Percentiles rank a stretch among this genome's conserved stretches.
These are phyloP conservation scores for Ceratina calcarata DNA, from an alignment of 1,140 invertebrate genomes.

Conservation along the genomic window DNA sequence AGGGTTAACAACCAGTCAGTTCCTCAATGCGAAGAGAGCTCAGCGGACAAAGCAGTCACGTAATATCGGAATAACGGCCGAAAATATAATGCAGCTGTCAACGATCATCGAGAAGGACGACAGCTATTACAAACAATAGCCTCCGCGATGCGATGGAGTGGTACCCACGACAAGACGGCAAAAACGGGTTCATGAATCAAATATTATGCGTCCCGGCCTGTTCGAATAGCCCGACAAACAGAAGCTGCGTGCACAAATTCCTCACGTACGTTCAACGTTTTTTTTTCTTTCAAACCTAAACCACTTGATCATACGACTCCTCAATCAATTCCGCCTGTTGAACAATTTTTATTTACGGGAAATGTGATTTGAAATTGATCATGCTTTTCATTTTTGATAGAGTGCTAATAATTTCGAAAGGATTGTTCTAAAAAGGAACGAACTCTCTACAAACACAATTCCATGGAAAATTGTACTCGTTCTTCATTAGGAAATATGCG, in stretches of 20 bases:
- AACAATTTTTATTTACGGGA: too few relatives aligned
- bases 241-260: conserved; percentile 4
- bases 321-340: too few relatives aligned
- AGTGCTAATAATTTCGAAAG: too few relatives aligned
- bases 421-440: too few relatives aligned
- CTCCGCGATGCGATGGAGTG: background rate
- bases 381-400: too few relatives aligned
- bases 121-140: conserved; percentile 22
- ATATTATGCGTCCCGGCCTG: conserved; percentile 20
- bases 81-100: conserved; percentile 45
- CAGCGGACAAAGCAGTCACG: conserved; percentile 13
- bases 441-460: too few relatives aligned
- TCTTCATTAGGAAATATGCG: too few relatives aligned
- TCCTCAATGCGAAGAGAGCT: background rate
- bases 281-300: background rate
- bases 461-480: too few relatives aligned
- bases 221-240: background rate
- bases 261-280: background rate
- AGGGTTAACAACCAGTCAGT: too few relatives aligned
- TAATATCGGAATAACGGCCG: conserved; percentile 36
- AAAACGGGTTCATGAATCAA: conserved; percentile 44
- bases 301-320: background rate
- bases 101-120: conserved; percentile 16
- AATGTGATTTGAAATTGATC: too few relatives aligned
- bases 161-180: conserved; percentile 21